These are phyloP conservation scores for Drosophila birchii DNA, from an alignment of 2,888 invertebrate genomes.

Conservation along the genomic window DNA sequence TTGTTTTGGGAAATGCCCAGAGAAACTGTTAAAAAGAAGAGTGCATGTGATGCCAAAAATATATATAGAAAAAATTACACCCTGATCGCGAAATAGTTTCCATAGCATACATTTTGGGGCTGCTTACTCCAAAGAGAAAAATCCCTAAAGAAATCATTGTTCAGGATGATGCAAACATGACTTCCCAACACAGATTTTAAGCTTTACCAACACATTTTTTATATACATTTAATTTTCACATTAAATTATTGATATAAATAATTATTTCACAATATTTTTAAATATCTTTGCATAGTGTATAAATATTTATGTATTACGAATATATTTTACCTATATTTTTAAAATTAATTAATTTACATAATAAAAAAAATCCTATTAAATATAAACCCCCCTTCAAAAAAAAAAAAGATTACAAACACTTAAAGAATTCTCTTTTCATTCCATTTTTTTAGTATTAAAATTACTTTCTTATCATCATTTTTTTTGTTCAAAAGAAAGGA, in stretches of 20 bases:
- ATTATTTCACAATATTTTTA: too few species aligned
- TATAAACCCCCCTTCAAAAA: neutral
- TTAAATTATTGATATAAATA: too few species aligned
- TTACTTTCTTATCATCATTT: neutral
- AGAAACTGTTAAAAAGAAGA: too few species aligned
- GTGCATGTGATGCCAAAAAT: too few species aligned
- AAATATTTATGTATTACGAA: too few species aligned
- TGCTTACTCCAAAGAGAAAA: neutral
- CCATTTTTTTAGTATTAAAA: neutral
- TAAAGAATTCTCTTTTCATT: too few species aligned
- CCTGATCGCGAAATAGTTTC: constrained; percentile 11
- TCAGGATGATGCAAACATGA: neutral
- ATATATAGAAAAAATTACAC: constrained; percentile 1
- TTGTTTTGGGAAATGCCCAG: constrained; percentile 23
- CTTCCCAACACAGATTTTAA: neutral
- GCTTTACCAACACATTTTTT: neutral
- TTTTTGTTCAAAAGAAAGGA: constrained; percentile 1
- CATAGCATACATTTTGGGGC: constrained; percentile 21
- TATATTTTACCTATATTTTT: too few species aligned
- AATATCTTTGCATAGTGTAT: too few species aligned
- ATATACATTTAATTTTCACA: too few species aligned
- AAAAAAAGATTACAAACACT: too few species aligned
- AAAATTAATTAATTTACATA: fast-evolving
- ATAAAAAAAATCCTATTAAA: neutral
- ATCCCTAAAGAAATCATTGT: too few species aligned